Conservation (phyloP, 1,140 invertebrate species). For the Drosophila subpulchrella region DNA sequence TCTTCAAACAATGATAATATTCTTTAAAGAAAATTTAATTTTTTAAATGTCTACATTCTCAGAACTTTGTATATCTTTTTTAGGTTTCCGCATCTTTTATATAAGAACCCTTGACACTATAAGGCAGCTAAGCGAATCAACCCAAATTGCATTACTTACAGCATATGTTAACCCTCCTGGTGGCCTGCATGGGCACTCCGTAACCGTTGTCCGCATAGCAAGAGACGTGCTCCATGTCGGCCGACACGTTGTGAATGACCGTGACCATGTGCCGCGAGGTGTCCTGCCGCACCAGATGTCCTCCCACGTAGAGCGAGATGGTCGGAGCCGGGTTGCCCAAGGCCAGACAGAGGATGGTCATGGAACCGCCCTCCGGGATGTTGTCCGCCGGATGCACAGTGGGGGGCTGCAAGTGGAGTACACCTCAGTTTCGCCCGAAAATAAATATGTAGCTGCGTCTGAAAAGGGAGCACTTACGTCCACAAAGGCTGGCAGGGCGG, state of each 20-base stretch:
- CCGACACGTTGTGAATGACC: conserved; percentile 91
- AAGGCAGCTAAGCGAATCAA: conserved; percentile 7
- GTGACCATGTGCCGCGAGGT: conserved; percentile 92
- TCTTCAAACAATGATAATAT: no score
- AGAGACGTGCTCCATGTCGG: conserved; percentile 92
- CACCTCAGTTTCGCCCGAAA: conserved; percentile 15
- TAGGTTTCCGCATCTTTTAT: not conserved
- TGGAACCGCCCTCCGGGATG: conserved; percentile 92
- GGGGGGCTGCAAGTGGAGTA: conserved; percentile 87
- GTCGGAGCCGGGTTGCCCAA: conserved; percentile 93
- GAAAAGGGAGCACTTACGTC: conserved; percentile 86
- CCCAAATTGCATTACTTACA: conserved; percentile 87
- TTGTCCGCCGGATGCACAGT: conserved; percentile 92
- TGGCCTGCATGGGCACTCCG: conserved; percentile 92
- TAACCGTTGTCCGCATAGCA: conserved; percentile 94
- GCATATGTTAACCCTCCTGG: conserved; percentile 90
- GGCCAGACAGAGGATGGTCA: conserved; percentile 93
- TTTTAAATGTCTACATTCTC: not conserved
- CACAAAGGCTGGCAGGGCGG: conserved; percentile 92
- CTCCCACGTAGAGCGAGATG: conserved; percentile 89
- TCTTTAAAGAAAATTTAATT: no score
- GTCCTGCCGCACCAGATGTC: conserved; percentile 90
- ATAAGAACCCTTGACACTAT: not conserved
- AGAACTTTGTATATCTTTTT: not conserved
- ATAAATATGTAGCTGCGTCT: not conserved